Evolutionary conservation across 35 echinoderm and acorn worm genomes (phyloP).

Genomic region (Amphiura filiformis): DNA sequence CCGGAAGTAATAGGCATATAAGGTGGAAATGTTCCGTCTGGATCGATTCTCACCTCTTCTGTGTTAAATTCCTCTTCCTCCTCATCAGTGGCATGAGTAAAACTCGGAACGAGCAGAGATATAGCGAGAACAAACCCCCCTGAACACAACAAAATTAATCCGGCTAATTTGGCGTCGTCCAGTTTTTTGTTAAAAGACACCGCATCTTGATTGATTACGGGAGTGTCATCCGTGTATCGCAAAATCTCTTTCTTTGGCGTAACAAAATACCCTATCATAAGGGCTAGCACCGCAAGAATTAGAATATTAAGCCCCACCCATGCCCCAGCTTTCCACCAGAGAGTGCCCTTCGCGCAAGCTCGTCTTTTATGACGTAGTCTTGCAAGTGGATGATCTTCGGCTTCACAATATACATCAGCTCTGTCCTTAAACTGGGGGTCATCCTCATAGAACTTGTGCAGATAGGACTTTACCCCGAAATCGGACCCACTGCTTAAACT

Average conservation of each 20-base stretch:
- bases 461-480: conserved; percentile 85
- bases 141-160: conserved; percentile 81
- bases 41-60: conserved; percentile 64
- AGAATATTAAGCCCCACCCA: conserved; percentile 95
- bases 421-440: conserved; percentile 56
- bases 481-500: conserved; percentile 67
- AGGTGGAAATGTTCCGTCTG: conserved; percentile 79
- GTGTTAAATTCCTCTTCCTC: conserved; percentile 45
- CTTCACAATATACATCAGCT: conserved; percentile 52
- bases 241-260: conserved; percentile 60
- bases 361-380: conserved; percentile 20
- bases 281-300: conserved; percentile 66
- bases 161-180: conserved; percentile 78
- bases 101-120: conserved; percentile 75
- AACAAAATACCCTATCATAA: conserved; percentile 81
- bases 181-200: conserved; percentile 76
- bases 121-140: conserved; percentile 85
- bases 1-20: conserved; percentile 77
- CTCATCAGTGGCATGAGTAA: conserved; percentile 40
- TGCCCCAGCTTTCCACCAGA: conserved; percentile 97
- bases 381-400: conserved; percentile 41
- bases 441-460: conserved; percentile 98
- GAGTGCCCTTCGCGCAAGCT: conserved; percentile 42
- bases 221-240: conserved; percentile 59
- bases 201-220: conserved; percentile 77